Base-by-base conservation (phyloP, 1,140 invertebrate genomes). In the Palaemon carinicauda region DNA sequence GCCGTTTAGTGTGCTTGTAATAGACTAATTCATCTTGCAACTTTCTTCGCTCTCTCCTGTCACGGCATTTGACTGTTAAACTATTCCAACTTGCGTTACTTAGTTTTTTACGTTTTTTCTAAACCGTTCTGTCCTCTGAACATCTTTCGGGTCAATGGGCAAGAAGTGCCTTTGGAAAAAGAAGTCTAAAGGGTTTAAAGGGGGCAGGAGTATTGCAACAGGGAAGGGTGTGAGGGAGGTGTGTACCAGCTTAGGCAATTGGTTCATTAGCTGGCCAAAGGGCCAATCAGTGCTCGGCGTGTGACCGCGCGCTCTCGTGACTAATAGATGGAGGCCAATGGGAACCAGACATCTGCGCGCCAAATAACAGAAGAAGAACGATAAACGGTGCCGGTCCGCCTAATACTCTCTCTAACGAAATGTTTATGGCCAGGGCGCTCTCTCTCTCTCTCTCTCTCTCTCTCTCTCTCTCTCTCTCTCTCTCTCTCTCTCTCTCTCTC, bases 391-490 rank as follows among this genome's bases (percentile, higher is more conserved):
- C 41, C 41, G 41, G 41, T 41, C 41, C 41, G 41, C 41, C 41
- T 41, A 41, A 41, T 41, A 41, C 41, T 41, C 41, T 12, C 41
- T 41, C 51, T 78, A 21, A 21, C 33, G 41, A 15, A 51, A 21
- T 41, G 31, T 78, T 50, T 78, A 31, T 78, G 24, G 21, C 27
- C 7, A 7, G 17, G 7, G 9, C 69, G 17, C 31, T 51, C 41
- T 51, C 7, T 41, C 75, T 78, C 31, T 41, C 75, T 78, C 75
- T 78, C 75, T 78, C 75, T 78, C 75, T 78, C 75, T 78, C 75
- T 78, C 75, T 78, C 75, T 78, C 33, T 78, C 75, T 78, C 75
- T 78, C 75, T 78, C 33, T 78, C 75, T 78, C 75, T 78, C 75
- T 78, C 33, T 78, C 75, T 78, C 75, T 78, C 75, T 78, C 33